Conservation (phyloP, 2,113 vertebrate genomes). For the Ammodytes dubius region DNA sequence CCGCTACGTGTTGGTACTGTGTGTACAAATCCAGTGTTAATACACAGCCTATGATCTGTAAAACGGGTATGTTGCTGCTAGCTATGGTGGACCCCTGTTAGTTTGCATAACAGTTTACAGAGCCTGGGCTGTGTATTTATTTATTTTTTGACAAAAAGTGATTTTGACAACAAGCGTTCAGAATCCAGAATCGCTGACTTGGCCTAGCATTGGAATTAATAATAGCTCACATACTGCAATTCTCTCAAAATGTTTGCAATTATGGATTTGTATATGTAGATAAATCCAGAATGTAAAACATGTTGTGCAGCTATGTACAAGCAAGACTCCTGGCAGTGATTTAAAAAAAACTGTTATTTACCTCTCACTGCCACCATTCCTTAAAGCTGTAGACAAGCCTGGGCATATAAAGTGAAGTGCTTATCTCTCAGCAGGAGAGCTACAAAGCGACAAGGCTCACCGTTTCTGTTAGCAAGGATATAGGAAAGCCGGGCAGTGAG, state of each 20-base stretch:
- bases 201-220: not conserved
- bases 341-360: constrained; percentile 58
- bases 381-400: constrained; percentile 68
- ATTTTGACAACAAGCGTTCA: no score
- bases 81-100: no score
- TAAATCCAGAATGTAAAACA: not conserved
- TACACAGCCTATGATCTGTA: no score
- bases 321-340: constrained; percentile 28
- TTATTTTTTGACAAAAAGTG: no score
- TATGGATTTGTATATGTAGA: not conserved
- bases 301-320: constrained; percentile 1
- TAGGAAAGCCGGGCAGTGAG: constrained; percentile 3
- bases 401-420: constrained; percentile 66
- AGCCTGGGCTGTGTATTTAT: no score
- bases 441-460: constrained; percentile 53
- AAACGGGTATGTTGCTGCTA: no score
- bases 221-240: not conserved
- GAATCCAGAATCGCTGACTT: no score
- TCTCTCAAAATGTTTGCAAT: not conserved
- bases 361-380: constrained; percentile 47
- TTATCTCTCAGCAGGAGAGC: constrained; percentile 75
- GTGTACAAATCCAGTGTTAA: no score
- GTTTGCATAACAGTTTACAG: no score
- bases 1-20: no score
- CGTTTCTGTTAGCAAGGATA: constrained; percentile 48